Base-by-base conservation (phyloP, 2,113 vertebrate genomes). In the Xenopus laevis region DNA sequence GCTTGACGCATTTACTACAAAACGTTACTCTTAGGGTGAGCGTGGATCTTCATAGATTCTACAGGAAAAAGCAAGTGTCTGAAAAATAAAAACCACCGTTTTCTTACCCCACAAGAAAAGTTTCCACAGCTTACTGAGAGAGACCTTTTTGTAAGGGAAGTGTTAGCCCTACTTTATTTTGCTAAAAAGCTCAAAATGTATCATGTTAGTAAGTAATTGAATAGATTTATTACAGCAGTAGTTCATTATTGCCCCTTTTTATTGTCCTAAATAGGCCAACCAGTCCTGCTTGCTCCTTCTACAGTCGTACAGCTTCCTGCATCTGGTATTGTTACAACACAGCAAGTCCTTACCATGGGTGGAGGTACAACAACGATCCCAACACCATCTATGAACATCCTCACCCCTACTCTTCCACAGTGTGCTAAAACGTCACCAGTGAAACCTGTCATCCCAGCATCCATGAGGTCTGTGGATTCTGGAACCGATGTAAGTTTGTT, bases 241-340 rank as follows among this genome's bases (percentile, higher is more conserved):
- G 11, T 13, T 23, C 20, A 11, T 47, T 12, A 47, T 16, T 50
- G 15, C 11, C 20, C 10, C 75, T 12, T 53, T 62, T 52, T 60
- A 33, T 44, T 78, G 40, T 60, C 45, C 46, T 3, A 71, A 72
- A 17, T 81, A 98, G 96, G 91, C 80, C 89, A 79, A 3, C 84
- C 92, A 0, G 76, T 95, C 72, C 74, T 96, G 85, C 87, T 98
- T 46, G 86, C 93, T 27, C 94, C 91, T 83, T 84, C 94, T 0
- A 12, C 91, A 46, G 78, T 98, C 78, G 87, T 96, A 1, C 95
- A 95, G 71, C 90, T 98, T 60, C 93, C 92, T 79, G 79, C 89
- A 3, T 82, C 93, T 13, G 88, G 86, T 60, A 72, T 89, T 44
- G 83, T 90, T 45, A 77, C 86, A 58, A 68, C 89, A 3, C 90